Base-by-base conservation (phyloP, 1,140 invertebrate genomes). In the Pomacea maculata region DNA sequence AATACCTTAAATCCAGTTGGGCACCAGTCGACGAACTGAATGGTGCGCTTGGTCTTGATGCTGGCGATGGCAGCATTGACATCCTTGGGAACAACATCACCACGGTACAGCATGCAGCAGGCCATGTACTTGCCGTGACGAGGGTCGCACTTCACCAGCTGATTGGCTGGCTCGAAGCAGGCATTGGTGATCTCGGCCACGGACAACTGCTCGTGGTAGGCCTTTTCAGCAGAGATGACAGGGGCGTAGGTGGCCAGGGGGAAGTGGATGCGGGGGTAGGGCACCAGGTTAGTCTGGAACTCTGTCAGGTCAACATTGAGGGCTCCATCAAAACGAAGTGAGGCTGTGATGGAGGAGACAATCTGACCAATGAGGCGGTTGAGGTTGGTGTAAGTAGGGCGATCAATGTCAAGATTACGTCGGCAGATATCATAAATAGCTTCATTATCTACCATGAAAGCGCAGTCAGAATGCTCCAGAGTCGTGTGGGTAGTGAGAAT, bases 351-450 rank as follows among this genome's bases (percentile, higher is more conserved):
- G 0, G 93, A 93, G 55, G 92, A 93, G 3, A 93, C 92, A 52
- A 93, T 87, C 87, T 92, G 89, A 79, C 84, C 85, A 73, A 90
- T 87, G 17, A 90, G 82, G 19, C 88, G 73, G 78, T 89, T 89
- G 67, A 89, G 78, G 81, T 89, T 89, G 70, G 85, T 85, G 84
- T 88, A 89, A 12, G 83, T 83, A 19, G 95, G 96, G 65, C 95
- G 93, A 86, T 96, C 95, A 82, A 97, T 96, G 90, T 96, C 95
- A 86, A 97, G 89, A 89, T 97, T 97, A 68, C 95, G 93, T 70
- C 95, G 93, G 91, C 96, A 97, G 89, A 97, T 97, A 88, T 97
- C 96, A 85, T 97, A 97, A 87, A 97, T 97, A 82, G 95, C 96
- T 90, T 96, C 96, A 89, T 95, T 96, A 91, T 96, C 95, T 25